Evolutionary conservation across 2,797 vertebrate genomes (phyloP).

Genomic region (Podarcis siculus): DNA sequence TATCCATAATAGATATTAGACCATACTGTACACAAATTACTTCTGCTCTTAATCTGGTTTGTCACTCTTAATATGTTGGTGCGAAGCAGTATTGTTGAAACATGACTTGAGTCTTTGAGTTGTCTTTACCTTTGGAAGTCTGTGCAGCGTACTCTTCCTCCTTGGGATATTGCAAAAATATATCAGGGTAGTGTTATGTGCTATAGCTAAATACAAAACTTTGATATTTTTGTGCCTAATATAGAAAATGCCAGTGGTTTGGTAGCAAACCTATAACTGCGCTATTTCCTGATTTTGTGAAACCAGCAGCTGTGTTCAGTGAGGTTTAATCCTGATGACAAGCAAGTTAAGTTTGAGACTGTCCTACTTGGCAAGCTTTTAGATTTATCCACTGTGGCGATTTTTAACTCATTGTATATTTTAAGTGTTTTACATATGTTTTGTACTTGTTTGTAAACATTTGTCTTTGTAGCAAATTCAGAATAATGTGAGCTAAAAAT

Average conservation of each 20-base stretch:
- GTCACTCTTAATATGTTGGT: neutral
- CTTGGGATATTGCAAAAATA: neutral
- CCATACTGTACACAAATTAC: neutral
- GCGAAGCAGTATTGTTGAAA: slow-evolving; percentile 26
- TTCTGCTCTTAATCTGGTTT: slow-evolving; percentile 5
- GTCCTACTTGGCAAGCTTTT: neutral
- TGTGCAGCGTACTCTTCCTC: fast-evolving
- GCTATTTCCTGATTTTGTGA: slow-evolving; percentile 7
- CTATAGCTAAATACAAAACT: neutral
- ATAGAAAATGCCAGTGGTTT: neutral
- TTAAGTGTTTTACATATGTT: neutral
- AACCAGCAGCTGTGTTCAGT: neutral
- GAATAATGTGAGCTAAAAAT: neutral
- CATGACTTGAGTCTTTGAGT: slow-evolving; percentile 50
- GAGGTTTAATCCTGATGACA: neutral
- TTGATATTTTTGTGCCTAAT: neutral
- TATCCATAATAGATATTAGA: neutral
- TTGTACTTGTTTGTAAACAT: neutral
- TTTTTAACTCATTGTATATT: neutral
- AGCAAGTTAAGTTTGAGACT: neutral
- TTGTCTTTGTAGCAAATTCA: neutral
- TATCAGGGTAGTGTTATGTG: neutral
- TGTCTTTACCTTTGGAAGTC: slow-evolving; percentile 30
- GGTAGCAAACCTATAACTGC: neutral
- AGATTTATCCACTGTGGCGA: neutral